phyloP scores from a whole-genome alignment of 2,888 invertebrate genomes.

The Lasioglossum oenotherae region DNA sequence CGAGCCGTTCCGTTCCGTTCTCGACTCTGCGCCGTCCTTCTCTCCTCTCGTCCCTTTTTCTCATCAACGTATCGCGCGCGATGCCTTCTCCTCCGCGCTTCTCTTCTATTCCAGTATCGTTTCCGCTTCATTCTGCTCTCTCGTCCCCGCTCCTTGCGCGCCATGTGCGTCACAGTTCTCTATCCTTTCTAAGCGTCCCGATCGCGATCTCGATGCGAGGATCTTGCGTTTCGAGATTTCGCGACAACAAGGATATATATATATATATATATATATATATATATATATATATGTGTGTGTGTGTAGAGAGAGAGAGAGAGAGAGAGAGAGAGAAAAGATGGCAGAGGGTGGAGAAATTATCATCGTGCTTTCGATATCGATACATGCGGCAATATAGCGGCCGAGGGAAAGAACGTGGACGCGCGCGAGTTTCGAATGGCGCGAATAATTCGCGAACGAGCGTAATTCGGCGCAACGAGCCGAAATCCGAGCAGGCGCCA shows the following conservation, averaged over 20 bases:
- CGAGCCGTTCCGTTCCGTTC: neutral
- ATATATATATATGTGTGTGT: neutral
- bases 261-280: neutral
- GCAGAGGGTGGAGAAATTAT: neutral
- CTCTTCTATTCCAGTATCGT: neutral
- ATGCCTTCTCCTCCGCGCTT: constrained; percentile 32
- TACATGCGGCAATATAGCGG: neutral
- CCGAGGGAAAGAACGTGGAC: constrained; percentile 14
- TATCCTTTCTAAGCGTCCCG: constrained; percentile 17
- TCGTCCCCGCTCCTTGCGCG: neutral
- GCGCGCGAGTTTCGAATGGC: constrained; percentile 38
- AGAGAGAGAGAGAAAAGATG: too few species aligned
- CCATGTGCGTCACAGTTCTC: neutral
- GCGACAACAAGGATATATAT: neutral
- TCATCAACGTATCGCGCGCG: constrained; percentile 48
- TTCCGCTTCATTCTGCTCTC: neutral
- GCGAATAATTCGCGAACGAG: constrained; percentile 52
- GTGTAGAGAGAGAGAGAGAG: neutral
- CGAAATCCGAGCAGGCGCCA: constrained; percentile 29
- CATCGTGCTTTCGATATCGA: neutral
- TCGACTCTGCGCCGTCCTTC: neutral
- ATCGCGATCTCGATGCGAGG: neutral
- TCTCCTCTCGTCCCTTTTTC: constrained; percentile 47
- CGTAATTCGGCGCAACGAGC: constrained; percentile 30
- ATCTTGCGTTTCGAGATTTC: neutral